Evolutionary conservation across 2,113 vertebrate genomes (phyloP).

Genomic region (Melanocharis versteri): DNA sequence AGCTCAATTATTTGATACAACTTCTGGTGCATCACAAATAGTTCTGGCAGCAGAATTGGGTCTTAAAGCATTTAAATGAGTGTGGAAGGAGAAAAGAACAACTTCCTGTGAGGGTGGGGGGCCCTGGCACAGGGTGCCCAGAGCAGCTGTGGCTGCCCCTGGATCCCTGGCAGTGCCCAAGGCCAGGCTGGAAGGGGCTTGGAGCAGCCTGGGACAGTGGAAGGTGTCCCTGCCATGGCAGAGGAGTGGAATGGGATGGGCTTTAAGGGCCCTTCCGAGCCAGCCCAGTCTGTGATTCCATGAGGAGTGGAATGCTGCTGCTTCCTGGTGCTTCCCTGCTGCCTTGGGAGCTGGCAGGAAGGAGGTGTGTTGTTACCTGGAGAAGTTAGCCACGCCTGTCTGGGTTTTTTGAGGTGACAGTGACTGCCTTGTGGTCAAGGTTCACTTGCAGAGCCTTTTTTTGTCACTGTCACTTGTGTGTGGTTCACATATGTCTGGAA

Average conservation of each 20-base stretch:
- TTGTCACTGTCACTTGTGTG: accelerated
- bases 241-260: not conserved
- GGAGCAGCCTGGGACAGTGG: not conserved
- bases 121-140: not conserved
- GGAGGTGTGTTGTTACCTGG: not conserved
- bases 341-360: not conserved
- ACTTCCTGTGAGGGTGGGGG: not conserved
- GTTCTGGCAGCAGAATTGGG: not conserved
- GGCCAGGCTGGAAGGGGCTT: not conserved
- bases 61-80: not conserved
- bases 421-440: not conserved
- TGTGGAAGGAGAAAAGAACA: not conserved
- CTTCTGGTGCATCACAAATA: not conserved
- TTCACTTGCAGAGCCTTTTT: not conserved
- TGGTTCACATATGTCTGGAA: not conserved
- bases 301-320: not conserved
- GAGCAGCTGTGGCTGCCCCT: not conserved
- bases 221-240: not conserved
- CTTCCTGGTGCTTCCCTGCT: not conserved
- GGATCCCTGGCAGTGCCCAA: not conserved
- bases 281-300: not conserved
- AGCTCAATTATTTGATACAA: not conserved
- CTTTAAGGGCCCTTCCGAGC: not conserved
- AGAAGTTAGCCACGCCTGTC: not conserved
- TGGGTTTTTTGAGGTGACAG: not conserved